Evolutionary conservation across 2,797 vertebrate species (phyloP).

Genomic region (Leptoclinus maculatus): DNA sequence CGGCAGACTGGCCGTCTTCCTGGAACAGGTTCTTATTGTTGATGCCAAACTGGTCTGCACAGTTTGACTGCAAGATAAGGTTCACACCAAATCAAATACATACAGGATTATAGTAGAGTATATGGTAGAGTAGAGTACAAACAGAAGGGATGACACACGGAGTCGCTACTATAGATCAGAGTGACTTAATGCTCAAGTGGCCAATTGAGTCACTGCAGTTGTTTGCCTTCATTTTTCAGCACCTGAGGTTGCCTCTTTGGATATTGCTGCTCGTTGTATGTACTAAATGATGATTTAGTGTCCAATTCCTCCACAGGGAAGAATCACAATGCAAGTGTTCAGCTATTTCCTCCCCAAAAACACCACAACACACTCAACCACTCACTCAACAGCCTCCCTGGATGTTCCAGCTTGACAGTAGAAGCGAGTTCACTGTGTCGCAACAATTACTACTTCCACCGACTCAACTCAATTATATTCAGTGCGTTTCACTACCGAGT

Average conservation of each 20-base stretch:
- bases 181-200: not conserved
- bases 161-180: too few relatives aligned
- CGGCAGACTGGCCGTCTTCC: slow-evolving; percentile 83
- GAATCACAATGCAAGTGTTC: not conserved
- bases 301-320: not conserved
- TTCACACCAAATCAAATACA: slow-evolving; percentile 3
- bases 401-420: not conserved
- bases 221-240: too few relatives aligned
- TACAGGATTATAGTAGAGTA: not conserved
- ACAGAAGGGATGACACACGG: not conserved
- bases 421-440: not conserved
- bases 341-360: slow-evolving; percentile 25
- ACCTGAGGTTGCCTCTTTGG: not conserved
- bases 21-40: slow-evolving; percentile 91
- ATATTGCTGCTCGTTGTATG: not conserved
- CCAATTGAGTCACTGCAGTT: too few relatives aligned
- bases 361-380: slow-evolving; percentile 18
- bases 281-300: not conserved
- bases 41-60: slow-evolving; percentile 88
- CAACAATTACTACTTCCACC: not conserved
- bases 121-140: not conserved
- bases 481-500: not conserved
- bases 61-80: slow-evolving; percentile 83
- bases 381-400: not conserved
- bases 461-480: not conserved